phyloP scores from a whole-genome alignment of 1,140 invertebrate genomes.

The Pteromalus puparum region DNA sequence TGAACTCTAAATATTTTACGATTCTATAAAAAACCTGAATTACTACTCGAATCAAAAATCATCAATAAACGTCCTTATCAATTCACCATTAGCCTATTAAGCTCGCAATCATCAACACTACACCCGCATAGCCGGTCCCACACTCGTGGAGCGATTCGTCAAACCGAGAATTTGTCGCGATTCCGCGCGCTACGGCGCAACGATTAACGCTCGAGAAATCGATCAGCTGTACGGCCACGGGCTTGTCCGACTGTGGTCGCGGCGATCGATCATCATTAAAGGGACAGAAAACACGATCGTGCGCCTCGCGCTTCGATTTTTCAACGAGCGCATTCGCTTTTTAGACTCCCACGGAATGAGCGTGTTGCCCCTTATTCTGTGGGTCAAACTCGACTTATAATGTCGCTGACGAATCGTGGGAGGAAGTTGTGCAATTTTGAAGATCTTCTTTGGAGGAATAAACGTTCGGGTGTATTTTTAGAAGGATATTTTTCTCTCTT shows the following conservation, averaged over 20 bases:
- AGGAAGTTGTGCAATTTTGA: too few relatives aligned
- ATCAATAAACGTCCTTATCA: neutral
- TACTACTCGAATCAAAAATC: neutral
- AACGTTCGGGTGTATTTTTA: neutral
- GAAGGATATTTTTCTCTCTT: neutral
- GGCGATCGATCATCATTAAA: conserved; percentile 50
- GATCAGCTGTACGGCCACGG: conserved; percentile 18
- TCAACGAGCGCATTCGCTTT: neutral
- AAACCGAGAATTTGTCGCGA: conserved; percentile 8
- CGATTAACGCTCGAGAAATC: conserved; percentile 39
- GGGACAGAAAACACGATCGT: neutral
- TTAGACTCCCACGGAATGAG: conserved; percentile 19
- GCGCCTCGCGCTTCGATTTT: neutral
- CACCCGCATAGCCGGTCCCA: too few relatives aligned
- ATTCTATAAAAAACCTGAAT: too few relatives aligned
- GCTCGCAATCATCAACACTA: too few relatives aligned
- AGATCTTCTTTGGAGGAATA: too few relatives aligned
- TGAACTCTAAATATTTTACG: too few relatives aligned
- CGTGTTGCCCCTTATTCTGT: too few relatives aligned
- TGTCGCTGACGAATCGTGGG: too few relatives aligned
- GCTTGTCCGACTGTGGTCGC: neutral
- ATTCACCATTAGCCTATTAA: neutral
- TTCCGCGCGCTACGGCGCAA: neutral
- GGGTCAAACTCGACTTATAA: neutral
- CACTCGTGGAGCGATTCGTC: neutral